Evolutionary conservation across 2,888 invertebrate genomes (phyloP).

Genomic region (Drosophila acutilabella): DNA sequence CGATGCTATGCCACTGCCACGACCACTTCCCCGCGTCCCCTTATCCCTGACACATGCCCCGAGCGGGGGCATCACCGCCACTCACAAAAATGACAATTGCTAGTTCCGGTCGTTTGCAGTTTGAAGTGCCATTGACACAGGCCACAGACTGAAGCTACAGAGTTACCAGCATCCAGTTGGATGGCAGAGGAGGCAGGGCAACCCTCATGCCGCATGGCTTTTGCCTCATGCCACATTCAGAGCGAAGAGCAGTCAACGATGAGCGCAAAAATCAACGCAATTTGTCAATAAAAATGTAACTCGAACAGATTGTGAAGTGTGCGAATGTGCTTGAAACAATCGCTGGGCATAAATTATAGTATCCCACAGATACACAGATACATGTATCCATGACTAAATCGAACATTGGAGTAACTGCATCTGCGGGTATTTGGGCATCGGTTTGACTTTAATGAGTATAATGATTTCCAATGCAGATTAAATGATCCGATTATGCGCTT

Average conservation of each 20-base stretch:
- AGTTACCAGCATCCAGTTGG: slow-evolving; percentile 2
- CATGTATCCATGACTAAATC: slow-evolving; percentile 30
- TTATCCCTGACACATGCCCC: slow-evolving; percentile 8
- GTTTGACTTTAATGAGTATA: slow-evolving; percentile 73
- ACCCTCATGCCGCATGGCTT: slow-evolving; percentile 45
- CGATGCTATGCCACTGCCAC: slow-evolving; percentile 57
- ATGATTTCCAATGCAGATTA: slow-evolving; percentile 79
- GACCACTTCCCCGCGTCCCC: background rate
- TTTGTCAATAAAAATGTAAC: slow-evolving; percentile 84
- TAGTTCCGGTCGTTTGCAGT: slow-evolving; percentile 83
- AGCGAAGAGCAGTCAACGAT: slow-evolving; percentile 41
- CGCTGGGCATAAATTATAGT: slow-evolving; percentile 76
- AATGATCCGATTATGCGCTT: slow-evolving; percentile 72
- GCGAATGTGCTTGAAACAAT: slow-evolving; percentile 81
- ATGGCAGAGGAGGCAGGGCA: background rate
- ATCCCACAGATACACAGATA: slow-evolving; percentile 13
- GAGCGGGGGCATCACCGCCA: slow-evolving; percentile 61
- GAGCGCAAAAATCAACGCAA: slow-evolving; percentile 84
- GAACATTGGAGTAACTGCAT: slow-evolving; percentile 3
- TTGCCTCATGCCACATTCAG: background rate
- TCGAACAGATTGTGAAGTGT: slow-evolving; percentile 81
- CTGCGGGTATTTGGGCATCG: slow-evolving; percentile 35
- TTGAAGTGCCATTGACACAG: slow-evolving; percentile 80
- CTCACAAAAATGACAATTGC: slow-evolving; percentile 82
- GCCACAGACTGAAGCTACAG: slow-evolving; percentile 25